phyloP scores from a whole-genome alignment of 2,888 invertebrate genomes.

The Didymodactylos carnosus region DNA sequence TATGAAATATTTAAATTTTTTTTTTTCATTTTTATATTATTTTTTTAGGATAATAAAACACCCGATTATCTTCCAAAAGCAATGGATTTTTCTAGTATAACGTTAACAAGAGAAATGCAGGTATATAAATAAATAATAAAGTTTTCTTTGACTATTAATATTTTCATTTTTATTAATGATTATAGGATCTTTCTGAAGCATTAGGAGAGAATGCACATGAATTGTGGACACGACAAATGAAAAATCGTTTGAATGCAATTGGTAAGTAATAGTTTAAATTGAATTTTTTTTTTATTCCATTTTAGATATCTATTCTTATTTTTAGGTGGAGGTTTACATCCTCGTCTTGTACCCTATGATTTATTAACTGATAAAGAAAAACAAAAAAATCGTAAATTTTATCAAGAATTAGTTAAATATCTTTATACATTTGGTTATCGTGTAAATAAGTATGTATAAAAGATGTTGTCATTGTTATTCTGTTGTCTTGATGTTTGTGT shows the following conservation, averaged over 20 bases:
- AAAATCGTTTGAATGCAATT: slow-evolving; percentile 18
- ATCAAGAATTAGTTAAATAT: slow-evolving; percentile 89
- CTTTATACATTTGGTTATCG: slow-evolving; percentile 93
- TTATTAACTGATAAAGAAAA: slow-evolving; percentile 93
- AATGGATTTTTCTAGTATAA: slow-evolving; percentile 90
- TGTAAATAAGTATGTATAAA: slow-evolving; percentile 36
- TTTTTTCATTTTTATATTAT: not conserved
- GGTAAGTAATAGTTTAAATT: not conserved
- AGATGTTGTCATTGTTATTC: too few relatives aligned
- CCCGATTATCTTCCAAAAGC: slow-evolving; percentile 53
- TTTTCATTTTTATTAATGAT: too few relatives aligned
- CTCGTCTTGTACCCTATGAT: slow-evolving; percentile 90
- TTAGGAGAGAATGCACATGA: slow-evolving; percentile 93
- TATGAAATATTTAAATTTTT: not conserved
- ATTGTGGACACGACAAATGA: slow-evolving; percentile 69
- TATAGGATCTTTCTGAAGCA: slow-evolving; percentile 73
- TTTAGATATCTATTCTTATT: too few relatives aligned
- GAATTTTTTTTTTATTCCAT: too few relatives aligned
- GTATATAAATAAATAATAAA: slow-evolving; percentile 18
- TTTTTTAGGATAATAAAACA: not conserved
- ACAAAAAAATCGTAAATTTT: slow-evolving; percentile 78
- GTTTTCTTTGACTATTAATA: too few relatives aligned
- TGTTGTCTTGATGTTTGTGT: too few relatives aligned
- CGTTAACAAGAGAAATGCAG: slow-evolving; percentile 77
- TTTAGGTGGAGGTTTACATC: slow-evolving; percentile 61